Evolutionary conservation across 2,113 vertebrate species (phyloP).

Genomic region (Trematocara unimaculatum): DNA sequence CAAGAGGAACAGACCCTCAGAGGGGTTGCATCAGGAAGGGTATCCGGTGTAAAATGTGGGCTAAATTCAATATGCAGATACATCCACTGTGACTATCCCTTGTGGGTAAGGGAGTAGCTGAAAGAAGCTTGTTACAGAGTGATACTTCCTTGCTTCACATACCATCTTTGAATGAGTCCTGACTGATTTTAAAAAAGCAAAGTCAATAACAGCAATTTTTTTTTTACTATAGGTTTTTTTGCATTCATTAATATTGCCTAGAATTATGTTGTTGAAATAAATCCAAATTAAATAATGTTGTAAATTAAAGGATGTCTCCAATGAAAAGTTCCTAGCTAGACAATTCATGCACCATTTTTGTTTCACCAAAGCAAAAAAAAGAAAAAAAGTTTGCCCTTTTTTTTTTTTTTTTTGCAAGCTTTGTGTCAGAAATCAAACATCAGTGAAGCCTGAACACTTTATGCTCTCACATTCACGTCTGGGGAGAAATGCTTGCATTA

Average conservation of each 20-base stretch:
- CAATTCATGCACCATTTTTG: background rate
- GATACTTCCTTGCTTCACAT: background rate
- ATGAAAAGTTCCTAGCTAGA: background rate
- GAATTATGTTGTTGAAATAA: background rate
- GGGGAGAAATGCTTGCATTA: background rate
- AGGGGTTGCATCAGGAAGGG: background rate
- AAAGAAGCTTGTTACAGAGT: background rate
- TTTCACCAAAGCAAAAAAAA: background rate
- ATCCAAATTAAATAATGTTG: background rate
- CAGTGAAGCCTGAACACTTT: background rate
- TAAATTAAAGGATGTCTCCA: background rate
- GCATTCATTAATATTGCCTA: background rate
- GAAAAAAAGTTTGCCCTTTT: background rate
- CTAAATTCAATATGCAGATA: background rate
- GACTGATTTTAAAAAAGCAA: background rate
- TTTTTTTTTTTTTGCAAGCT: background rate
- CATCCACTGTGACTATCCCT: background rate
- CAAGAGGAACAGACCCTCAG: background rate
- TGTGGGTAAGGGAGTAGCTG: background rate
- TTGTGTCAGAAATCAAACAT: background rate
- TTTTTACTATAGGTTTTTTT: background rate
- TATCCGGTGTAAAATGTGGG: background rate
- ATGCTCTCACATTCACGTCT: background rate
- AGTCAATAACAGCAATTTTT: background rate
- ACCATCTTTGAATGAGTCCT: background rate